Base-by-base conservation (phyloP, 2,113 vertebrate species). In the Aspiorhynchus laticeps region DNA sequence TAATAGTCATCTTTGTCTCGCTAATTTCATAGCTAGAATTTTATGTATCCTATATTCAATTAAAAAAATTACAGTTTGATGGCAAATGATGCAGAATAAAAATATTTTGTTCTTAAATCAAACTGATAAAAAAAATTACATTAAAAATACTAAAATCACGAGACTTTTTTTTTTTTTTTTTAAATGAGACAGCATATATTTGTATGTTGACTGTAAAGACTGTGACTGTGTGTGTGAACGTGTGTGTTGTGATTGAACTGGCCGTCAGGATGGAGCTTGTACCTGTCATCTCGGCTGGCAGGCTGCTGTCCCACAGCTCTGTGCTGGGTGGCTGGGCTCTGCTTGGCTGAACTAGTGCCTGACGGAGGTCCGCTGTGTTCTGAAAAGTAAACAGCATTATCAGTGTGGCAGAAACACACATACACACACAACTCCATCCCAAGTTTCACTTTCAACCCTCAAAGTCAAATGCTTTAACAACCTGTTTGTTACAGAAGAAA, bases 281-380 rank as follows among this genome's bases (percentile, higher is more conserved):
- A 90, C 91, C 91, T 92, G 88, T 93, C 94, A 56, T 95, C 93
- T 2, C 95, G 91, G 93, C 77, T 94, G 91, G 92, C 83, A 26
- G 93, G 95, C 24, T 96, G 92, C 9, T 96, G 92, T 77, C 94
- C 97, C 92, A 96, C 53, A 0, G 95, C 93, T 91, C 96, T 95
- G 93, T 99, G 98, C 87, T 97, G 97, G 0, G 94, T 91, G 1
- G 96, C 97, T 0, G 98, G 98, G 85, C 98, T 99, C 89, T 98
- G 97, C 91, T 95, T 94, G 90, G 97, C 97, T 0, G 98, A 99
- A 91, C 98, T 98, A 28, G 96, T 96, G 92, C 96, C 97, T 3
- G 98, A 99, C 0, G 97, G 95, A 84, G 98, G 97, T 51, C 97
- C 96, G 2, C 93, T 96, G 86, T 97, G 97, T 82, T 99, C 97